phyloP scores from a whole-genome alignment of 2,888 invertebrate species.

The Lacanobia oleracea region DNA sequence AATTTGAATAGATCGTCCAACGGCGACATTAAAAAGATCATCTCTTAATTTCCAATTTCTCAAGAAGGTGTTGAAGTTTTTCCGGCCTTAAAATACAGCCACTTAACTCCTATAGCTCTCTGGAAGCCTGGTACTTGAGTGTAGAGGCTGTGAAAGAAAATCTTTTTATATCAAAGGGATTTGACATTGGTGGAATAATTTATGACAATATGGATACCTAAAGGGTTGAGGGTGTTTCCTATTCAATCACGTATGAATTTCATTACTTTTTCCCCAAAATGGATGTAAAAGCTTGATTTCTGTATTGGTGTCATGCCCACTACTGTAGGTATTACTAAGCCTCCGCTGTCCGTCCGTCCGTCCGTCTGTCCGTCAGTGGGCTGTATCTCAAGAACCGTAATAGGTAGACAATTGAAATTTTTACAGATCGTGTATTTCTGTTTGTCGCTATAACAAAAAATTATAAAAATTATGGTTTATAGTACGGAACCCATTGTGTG shows the following conservation, averaged over 20 bases:
- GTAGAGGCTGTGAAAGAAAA: slow-evolving; percentile 39
- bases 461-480: no score
- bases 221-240: not conserved
- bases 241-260: slow-evolving; percentile 36
- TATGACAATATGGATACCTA: slow-evolving; percentile 32
- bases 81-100: slow-evolving; percentile 47
- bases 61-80: slow-evolving; percentile 37
- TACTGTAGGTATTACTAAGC: not conserved
- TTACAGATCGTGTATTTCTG: no score
- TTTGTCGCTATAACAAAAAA: no score
- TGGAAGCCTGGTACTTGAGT: slow-evolving; percentile 58
- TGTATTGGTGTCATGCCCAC: not conserved
- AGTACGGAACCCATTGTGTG: no score
- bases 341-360: no score
- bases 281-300: not conserved
- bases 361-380: no score
- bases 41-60: slow-evolving; percentile 25
- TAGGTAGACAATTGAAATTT: no score
- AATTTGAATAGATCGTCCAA: not conserved
- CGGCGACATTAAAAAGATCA: slow-evolving; percentile 31
- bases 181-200: slow-evolving; percentile 50
- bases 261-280: not conserved
- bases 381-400: no score
- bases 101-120: slow-evolving; percentile 47
- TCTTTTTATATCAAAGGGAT: slow-evolving; percentile 59